Evolutionary conservation across 2,888 invertebrate species (phyloP).

Genomic region (Molanna angustata): DNA sequence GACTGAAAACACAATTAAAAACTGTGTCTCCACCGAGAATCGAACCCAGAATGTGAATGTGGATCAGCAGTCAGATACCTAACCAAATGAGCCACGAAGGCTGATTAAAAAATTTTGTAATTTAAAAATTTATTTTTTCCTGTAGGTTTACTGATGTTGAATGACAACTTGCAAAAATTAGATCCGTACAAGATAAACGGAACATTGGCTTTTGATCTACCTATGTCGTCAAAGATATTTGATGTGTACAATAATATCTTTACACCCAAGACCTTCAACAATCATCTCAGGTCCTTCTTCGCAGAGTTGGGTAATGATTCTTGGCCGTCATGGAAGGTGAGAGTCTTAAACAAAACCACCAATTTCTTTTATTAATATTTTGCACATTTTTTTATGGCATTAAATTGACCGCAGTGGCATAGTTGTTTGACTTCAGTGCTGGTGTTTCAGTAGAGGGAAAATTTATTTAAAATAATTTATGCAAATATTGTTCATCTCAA

Average conservation of each 20-base stretch:
- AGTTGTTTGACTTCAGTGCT: too few species aligned
- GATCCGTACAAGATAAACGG: conserved; percentile 40
- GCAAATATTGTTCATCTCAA: too few species aligned
- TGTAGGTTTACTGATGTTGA: conserved; percentile 39
- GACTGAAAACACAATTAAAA: too few species aligned
- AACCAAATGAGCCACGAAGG: too few species aligned
- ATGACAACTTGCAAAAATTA: conserved; percentile 33
- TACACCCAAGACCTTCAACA: conserved; percentile 35
- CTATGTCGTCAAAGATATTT: conserved; percentile 36
- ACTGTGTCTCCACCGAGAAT: too few species aligned
- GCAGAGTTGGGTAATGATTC: conserved; percentile 36
- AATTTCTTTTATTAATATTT: background rate
- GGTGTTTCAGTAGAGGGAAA: too few species aligned
- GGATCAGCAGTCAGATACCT: too few species aligned
- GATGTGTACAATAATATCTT: background rate
- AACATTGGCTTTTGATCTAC: conserved; percentile 43
- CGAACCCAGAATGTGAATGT: too few species aligned
- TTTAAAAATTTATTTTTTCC: too few species aligned
- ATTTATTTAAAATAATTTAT: too few species aligned
- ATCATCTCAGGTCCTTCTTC: conserved; percentile 36
- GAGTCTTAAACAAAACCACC: background rate
- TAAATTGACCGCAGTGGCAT: too few species aligned
- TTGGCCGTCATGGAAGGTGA: conserved; percentile 43
- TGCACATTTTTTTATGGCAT: conserved; percentile 32
- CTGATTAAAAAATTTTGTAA: too few species aligned